Evolutionary conservation across 2,888 invertebrate species (phyloP).

Genomic region (Drosophila rubida): DNA sequence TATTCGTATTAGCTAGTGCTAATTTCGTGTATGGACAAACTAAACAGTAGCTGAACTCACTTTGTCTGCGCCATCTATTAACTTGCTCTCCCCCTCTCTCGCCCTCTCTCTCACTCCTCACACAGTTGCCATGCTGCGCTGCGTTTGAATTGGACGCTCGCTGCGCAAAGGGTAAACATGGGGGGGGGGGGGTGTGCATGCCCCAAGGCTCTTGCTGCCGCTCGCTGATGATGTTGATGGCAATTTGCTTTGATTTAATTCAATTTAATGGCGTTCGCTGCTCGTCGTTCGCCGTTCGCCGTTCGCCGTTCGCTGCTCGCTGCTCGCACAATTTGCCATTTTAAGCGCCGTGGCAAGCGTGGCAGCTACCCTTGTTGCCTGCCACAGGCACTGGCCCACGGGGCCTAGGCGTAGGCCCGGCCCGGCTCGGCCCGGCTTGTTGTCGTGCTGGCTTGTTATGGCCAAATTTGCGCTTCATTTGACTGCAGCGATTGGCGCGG

Average conservation of each 20-base stretch:
- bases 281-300: slow-evolving; percentile 26
- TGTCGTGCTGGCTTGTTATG: slow-evolving; percentile 26
- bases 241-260: slow-evolving; percentile 80
- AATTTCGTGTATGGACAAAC: slow-evolving; percentile 18
- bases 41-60: slow-evolving; percentile 18
- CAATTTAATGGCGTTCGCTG: slow-evolving; percentile 65
- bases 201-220: too few relatives aligned
- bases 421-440: too few relatives aligned
- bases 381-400: too few relatives aligned
- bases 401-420: background rate
- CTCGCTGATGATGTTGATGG: slow-evolving; percentile 54
- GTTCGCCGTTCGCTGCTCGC: slow-evolving; percentile 30
- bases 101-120: slow-evolving; percentile 6
- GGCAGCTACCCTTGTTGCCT: too few relatives aligned
- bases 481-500: slow-evolving; percentile 10
- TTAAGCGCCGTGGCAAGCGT: slow-evolving; percentile 42
- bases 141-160: slow-evolving; percentile 33
- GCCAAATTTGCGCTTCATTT: slow-evolving; percentile 47
- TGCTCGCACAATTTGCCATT: slow-evolving; percentile 53
- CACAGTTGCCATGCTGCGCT: too few relatives aligned
- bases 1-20: slow-evolving; percentile 37
- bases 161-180: slow-evolving; percentile 38
- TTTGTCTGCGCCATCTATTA: background rate
- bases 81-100: background rate
- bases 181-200: background rate